These are phyloP conservation scores for Hippocampus barbouri DNA, from an alignment of 2,113 vertebrate species.

Conservation along the genomic window DNA sequence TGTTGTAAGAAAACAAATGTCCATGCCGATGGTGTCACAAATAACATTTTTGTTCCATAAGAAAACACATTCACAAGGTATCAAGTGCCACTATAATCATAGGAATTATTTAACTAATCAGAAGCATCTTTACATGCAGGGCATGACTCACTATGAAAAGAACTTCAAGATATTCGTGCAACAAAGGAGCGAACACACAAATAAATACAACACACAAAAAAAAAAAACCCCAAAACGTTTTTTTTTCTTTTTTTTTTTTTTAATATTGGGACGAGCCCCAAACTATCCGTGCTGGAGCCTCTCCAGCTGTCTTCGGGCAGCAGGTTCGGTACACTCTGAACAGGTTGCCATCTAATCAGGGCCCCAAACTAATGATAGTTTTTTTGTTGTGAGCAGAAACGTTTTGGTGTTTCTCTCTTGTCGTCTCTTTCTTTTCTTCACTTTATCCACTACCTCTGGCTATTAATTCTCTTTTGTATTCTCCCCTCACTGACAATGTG, in stretches of 20 bases:
- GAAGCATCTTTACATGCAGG: background rate
- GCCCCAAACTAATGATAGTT: background rate
- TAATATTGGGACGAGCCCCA: too few relatives aligned
- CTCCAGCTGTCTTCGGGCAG: too few relatives aligned
- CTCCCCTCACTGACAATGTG: conserved; percentile 7
- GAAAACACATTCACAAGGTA: too few relatives aligned
- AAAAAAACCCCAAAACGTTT: background rate
- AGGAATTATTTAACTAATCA: too few relatives aligned
- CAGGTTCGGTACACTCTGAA: too few relatives aligned
- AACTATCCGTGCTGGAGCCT: too few relatives aligned
- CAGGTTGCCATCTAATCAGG: too few relatives aligned
- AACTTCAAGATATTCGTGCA: background rate
- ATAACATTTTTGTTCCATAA: too few relatives aligned
- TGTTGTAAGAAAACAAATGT: too few relatives aligned
- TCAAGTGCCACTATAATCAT: too few relatives aligned
- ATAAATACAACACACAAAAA: background rate
- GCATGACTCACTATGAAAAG: background rate
- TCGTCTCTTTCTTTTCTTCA: background rate
- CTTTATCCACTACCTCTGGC: conserved; percentile 19
- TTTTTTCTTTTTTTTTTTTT: background rate
- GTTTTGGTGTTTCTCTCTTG: background rate
- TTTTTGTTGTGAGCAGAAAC: background rate
- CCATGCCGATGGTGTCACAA: too few relatives aligned
- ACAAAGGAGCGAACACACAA: background rate
- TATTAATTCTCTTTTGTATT: conserved; percentile 28